Base-by-base conservation (phyloP, 2,888 invertebrate species). In the Microchrysa polita region DNA sequence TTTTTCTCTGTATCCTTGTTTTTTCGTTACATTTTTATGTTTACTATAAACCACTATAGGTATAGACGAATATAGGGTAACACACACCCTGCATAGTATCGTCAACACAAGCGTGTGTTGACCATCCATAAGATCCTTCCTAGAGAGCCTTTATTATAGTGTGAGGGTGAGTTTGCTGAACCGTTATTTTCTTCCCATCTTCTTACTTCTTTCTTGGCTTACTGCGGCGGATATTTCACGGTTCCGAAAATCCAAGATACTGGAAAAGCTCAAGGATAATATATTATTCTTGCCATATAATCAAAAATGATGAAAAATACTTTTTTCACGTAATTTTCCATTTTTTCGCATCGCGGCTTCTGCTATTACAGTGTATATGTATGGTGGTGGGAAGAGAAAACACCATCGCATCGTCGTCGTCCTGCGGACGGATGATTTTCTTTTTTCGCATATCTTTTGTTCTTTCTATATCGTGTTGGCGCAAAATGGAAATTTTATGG, bases 221-320 rank as follows among this genome's bases (percentile, higher is more conserved):
- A 69, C 40, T 65, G 22, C 42, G 20, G 55, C 10, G 67, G 34
- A 23, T 22, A 69, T 69, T 67, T 65, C 65, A 65, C 23, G 65
- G 18, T 22, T 65, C 34, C 20, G 57, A 55, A 16, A 42, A 22
- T n/a, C 57, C 40, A 57, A 42, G 57, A 69, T 57, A 55, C 69
- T 42, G 27, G 57, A 55, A 69, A 57, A 69, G 69, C 69, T 55
- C 55, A 27, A 74, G 74, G 74, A 76, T 76, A 76, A 76, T 76
- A 76, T 76, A 74, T 76, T 76, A 76, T 76, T 74, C 76, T 74
- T 71, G 73, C 74, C 73, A 76, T 76, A 76, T 76, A 76, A 76
- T 76, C 74, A 76, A 76, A 76, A 76, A 76, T 76, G 74, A 76
- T 76, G 76, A 76, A 76, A 76, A 76, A 76, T 76, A 76, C 76